Evolutionary conservation across 2,888 invertebrate genomes (phyloP).

Genomic region (Plusia festucae): DNA sequence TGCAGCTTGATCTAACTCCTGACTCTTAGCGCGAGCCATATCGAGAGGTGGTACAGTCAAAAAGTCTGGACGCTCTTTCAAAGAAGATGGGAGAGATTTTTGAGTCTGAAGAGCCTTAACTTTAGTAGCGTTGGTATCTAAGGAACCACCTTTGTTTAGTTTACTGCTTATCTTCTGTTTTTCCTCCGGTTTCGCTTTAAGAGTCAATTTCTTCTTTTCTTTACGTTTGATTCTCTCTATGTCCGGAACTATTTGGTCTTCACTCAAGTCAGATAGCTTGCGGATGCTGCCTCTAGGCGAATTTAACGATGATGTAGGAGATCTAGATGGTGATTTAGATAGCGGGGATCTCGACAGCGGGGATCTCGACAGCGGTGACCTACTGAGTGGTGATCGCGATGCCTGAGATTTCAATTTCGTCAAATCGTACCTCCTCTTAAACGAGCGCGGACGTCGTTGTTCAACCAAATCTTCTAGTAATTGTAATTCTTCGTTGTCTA

Average conservation of each 20-base stretch:
- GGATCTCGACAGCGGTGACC: constrained; percentile 84
- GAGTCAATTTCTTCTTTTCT: constrained; percentile 84
- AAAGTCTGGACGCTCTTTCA: constrained; percentile 87
- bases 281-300: constrained; percentile 87
- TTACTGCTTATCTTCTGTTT: constrained; percentile 79
- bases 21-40: constrained; percentile 90
- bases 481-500: constrained; percentile 89
- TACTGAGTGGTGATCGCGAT: constrained; percentile 83
- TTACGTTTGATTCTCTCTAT: constrained; percentile 86
- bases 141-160: constrained; percentile 85
- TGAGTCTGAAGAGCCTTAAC: constrained; percentile 85
- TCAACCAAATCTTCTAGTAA: constrained; percentile 88
- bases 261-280: constrained; percentile 86
- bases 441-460: constrained; percentile 85
- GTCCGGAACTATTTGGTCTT: constrained; percentile 87
- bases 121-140: constrained; percentile 85
- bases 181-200: constrained; percentile 84
- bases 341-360: constrained; percentile 85
- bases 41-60: constrained; percentile 87
- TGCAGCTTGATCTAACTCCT: constrained; percentile 89
- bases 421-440: constrained; percentile 84
- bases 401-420: constrained; percentile 80
- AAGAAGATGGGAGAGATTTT: constrained; percentile 88
- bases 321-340: constrained; percentile 86
- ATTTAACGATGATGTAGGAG: constrained; percentile 87